Evolutionary conservation across 92 coral and sea anemone species (phyloP), one percentile per base, ranked within the genome.

Genomic region (Bergia sp.): DNA sequence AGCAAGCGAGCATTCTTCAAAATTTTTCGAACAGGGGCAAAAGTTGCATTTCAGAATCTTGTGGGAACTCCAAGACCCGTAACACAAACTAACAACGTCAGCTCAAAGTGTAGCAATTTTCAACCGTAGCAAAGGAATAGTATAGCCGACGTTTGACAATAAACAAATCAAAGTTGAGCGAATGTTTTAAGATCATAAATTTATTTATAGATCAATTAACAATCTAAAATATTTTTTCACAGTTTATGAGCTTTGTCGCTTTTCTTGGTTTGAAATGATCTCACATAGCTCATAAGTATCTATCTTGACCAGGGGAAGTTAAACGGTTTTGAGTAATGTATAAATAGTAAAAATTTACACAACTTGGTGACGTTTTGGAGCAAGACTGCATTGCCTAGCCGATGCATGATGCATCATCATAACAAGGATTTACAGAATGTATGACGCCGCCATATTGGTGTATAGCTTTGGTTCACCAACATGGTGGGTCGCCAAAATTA

Each of bases 1-100:
- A 67, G 73, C 37, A 67, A 67, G 37, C 73, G 73, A 16, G 73
- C 73, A 67, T 37, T 20, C 73, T 67, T 67, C 73, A 67, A 67
- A 67, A 67, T 5, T 21, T 67, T 67, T 67, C 73, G 73, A 3
- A 10, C 8, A 45, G 9, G 50, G 8, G 50, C 9, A 7, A 45
- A 45, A 0, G 16, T 66, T 8, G 73, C 73, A 20, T 66, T 66
- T 66, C 73, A 66, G 73, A 5, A 18, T 29, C 20, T 66, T 66
- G 73, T 66, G 20, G 37, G 73, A 67, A 7, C 37, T 5, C 3
- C 73, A 67, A 67, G 37, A 67, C 16, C 73, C 3, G 5, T 3
- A 21, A n/a, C 7, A 2, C 7, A 10, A 11, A 16, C 29, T 21
- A 65, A 45, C 1, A 45, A 7, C 8, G 50, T n/a, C 29, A 67